Base-by-base conservation (phyloP, 2,888 invertebrate genomes). In the Spilosoma lubricipeda region DNA sequence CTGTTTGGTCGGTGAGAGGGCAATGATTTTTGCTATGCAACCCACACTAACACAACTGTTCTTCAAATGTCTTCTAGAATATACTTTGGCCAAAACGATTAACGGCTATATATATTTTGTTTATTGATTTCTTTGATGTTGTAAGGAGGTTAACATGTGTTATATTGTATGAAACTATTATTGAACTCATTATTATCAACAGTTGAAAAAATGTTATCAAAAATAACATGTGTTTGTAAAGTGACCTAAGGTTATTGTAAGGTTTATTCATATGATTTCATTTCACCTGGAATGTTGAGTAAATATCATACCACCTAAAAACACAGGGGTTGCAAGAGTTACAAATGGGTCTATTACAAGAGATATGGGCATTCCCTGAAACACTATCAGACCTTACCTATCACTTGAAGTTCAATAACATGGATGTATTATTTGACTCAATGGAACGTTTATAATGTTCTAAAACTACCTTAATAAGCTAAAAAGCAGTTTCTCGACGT, bases 11-110 rank as follows among this genome's bases (percentile, higher is more conserved):
- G 72, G 1, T 27, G 36, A 70, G 88, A 87, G 93, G 91, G 92
- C 93, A 93, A 91, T 86, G 94, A 84, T 91, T 93, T 88, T 85
- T 87, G 81, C 87, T 84, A 64, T 71, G 48, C 71, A 48, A 84
- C 74, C 82, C 84, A 85, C 92, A 83, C 91, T 92, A 87, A 90
- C 89, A 79, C 77, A 72, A 72, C 48, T 67, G 77, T 72, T 75
- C 63, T 74, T 66, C n/a, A 68, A 73, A 67, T 63, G 72, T 71
- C 75, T 76, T 76, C 59, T 77, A 75, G 77, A 79, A 74, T 75
- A 73, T 75, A 73, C 72, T 79, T 71, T 72, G 69, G 66, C 67
- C 45, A 30, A 72, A 65, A 71, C 65, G 71, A 71, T 73, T 73
- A 73, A 56, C 30, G 27, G 11, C n/a, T 39, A 65, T 36, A 33